Percentiles rank a stretch among this genome's conserved stretches.
phyloP scores from a whole-genome alignment of 2,888 invertebrate species.

The Megalurothrips usitatus region DNA sequence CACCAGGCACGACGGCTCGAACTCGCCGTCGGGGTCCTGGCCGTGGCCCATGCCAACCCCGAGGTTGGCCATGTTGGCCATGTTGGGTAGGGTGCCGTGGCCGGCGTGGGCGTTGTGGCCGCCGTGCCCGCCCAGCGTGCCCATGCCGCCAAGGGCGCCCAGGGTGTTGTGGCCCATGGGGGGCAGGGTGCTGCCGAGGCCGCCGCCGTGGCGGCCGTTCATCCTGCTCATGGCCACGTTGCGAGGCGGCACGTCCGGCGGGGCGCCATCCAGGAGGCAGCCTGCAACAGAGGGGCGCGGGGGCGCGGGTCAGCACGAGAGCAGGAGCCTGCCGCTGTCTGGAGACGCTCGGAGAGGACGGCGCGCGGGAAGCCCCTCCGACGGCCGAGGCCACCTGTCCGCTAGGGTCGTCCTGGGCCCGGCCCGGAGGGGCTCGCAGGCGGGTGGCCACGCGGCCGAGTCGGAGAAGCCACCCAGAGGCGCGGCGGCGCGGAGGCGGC shows the following conservation, averaged over 20 bases:
- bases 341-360: too few species aligned
- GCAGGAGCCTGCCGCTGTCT: constrained; percentile 29
- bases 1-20: constrained; percentile 86
- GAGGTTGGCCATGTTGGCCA: constrained; percentile 31
- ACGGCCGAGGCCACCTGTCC: too few species aligned
- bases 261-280: constrained; percentile 79
- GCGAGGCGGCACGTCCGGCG: constrained; percentile 85
- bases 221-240: constrained; percentile 82
- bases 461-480: not conserved
- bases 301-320: constrained; percentile 7
- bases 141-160: constrained; percentile 33
- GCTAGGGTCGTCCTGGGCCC: too few species aligned
- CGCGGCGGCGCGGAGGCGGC: too few species aligned
- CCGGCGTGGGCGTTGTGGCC: constrained; percentile 36
- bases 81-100: constrained; percentile 44
- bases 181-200: not conserved
- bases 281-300: constrained; percentile 54
- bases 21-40: constrained; percentile 63
- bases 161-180: constrained; percentile 51
- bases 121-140: constrained; percentile 35
- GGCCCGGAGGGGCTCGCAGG: too few species aligned
- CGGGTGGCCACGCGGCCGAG: too few species aligned
- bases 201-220: constrained; percentile 61
- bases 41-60: constrained; percentile 37
- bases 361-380: too few species aligned